These are phyloP conservation scores for Pleuronectes platessa DNA, from an alignment of 2,113 vertebrate species.

Conservation along the genomic window DNA sequence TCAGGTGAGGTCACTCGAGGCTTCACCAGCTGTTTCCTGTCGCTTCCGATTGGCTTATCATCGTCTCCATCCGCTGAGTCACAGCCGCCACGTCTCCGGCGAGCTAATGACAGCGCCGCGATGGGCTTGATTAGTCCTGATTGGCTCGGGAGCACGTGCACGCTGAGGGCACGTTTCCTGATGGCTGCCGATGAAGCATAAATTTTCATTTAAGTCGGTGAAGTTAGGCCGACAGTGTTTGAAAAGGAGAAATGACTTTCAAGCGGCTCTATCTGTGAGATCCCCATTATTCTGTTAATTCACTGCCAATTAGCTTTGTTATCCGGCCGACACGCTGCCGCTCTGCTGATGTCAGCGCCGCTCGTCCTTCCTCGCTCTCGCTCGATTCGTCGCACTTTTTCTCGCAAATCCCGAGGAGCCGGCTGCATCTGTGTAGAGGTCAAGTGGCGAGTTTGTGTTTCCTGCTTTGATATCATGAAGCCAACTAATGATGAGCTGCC, in stretches of 20 bases:
- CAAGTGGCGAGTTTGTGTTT: not conserved
- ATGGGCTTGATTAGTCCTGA: slow-evolving; percentile 61
- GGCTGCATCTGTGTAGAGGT: not conserved
- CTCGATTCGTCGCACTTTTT: slow-evolving; percentile 32
- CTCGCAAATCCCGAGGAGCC: not conserved
- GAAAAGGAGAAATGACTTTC: slow-evolving; percentile 46
- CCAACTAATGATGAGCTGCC: not conserved
- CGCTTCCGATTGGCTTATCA: slow-evolving; percentile 39
- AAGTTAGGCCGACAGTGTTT: slow-evolving; percentile 27
- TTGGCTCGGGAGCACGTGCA: slow-evolving; percentile 37
- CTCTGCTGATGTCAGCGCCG: slow-evolving; percentile 38
- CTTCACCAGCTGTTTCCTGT: slow-evolving; percentile 48
- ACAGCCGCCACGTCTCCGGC: slow-evolving; percentile 18
- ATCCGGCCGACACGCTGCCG: slow-evolving; percentile 32
- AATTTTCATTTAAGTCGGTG: slow-evolving; percentile 43
- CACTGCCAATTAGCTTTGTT: slow-evolving; percentile 56
- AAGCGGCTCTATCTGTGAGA: slow-evolving; percentile 37
- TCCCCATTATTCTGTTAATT: slow-evolving; percentile 58
- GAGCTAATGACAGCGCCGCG: slow-evolving; percentile 32
- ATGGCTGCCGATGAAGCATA: slow-evolving; percentile 38
- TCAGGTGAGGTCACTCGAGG: not conserved
- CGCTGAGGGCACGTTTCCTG: slow-evolving; percentile 40
- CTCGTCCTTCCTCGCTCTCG: slow-evolving; percentile 25
- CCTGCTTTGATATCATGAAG: not conserved
- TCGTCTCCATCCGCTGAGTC: slow-evolving; percentile 50